phyloP scores from a whole-genome alignment of 2,888 invertebrate genomes.

The Chloroclystis v-ata region DNA sequence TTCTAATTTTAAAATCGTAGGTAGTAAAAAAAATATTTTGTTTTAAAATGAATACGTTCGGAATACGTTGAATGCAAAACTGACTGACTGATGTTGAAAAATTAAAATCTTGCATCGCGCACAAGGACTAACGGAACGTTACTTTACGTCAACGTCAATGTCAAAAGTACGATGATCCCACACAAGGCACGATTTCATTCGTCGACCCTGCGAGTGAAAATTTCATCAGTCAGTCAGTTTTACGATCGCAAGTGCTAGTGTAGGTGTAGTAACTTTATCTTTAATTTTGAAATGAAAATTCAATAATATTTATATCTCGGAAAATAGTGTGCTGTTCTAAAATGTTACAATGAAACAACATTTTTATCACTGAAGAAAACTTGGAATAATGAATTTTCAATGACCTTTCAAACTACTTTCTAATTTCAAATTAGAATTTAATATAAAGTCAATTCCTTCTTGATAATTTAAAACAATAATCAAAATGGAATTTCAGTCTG shows the following conservation, averaged over 20 bases:
- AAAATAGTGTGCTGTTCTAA: conserved; percentile 7
- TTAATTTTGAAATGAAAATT: background rate
- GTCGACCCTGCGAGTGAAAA: background rate
- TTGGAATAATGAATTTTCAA: background rate
- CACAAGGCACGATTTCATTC: background rate
- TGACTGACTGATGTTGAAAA: background rate
- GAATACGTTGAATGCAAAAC: too few species aligned
- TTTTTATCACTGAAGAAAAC: conserved; percentile 27
- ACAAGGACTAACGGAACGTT: conserved; percentile 8
- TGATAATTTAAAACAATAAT: background rate
- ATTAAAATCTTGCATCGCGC: background rate
- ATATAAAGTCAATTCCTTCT: background rate
- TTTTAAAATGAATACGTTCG: too few species aligned
- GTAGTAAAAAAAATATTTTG: too few species aligned
- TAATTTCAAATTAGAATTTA: background rate
- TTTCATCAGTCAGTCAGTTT: conserved; percentile 42
- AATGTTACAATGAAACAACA: conserved; percentile 59
- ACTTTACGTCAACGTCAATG: conserved; percentile 1
- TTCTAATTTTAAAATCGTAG: too few species aligned
- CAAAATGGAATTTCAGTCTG: conserved; percentile 21
- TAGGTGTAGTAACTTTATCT: too few species aligned
- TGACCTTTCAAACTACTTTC: background rate
- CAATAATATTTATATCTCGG: background rate
- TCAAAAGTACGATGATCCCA: conserved; percentile 15
- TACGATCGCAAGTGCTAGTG: conserved; percentile 42